These are phyloP conservation scores for Gambusia holbrooki DNA, from an alignment of 2,113 vertebrate species.

Conservation along the genomic window DNA sequence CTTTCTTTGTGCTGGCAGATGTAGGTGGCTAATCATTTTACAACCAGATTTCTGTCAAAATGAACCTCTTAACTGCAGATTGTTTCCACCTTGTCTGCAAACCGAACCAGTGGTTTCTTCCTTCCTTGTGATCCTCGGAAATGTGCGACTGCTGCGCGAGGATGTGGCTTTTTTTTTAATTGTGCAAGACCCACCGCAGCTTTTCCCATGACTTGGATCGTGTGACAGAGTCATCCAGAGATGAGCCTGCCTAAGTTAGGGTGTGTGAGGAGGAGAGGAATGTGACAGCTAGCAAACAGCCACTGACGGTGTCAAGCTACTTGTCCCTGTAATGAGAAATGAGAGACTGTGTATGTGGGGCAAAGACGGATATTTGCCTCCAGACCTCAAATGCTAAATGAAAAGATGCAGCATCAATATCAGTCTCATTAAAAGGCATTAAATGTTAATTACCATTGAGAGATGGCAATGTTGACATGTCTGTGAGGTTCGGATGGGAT, in stretches of 20 bases:
- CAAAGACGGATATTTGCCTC: conserved; percentile 14
- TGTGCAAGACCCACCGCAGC: conserved; percentile 63
- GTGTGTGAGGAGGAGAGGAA: conserved; percentile 56
- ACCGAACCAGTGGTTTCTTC: conserved; percentile 22
- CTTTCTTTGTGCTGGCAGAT: not conserved
- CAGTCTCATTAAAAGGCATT: conserved; percentile 1
- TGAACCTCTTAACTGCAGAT: not conserved
- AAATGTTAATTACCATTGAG: conserved; percentile 16
- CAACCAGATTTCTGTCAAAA: not conserved
- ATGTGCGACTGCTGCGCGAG: conserved; percentile 42
- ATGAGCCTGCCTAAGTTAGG: conserved; percentile 12
- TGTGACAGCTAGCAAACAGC: conserved; percentile 42
- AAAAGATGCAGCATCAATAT: conserved; percentile 1
- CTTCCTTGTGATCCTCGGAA: conserved; percentile 42
- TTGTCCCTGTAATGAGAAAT: conserved; percentile 34
- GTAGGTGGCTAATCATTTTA: not conserved
- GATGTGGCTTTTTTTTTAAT: conserved; percentile 58
- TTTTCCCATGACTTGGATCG: conserved; percentile 25
- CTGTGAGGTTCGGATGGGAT: not conserved
- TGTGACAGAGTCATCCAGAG: conserved; percentile 24
- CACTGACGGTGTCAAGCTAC: conserved; percentile 46
- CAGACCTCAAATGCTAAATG: conserved; percentile 12
- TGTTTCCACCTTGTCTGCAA: conserved; percentile 9
- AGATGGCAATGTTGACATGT: conserved; percentile 12
- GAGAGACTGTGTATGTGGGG: conserved; percentile 42